Evolutionary conservation across 2,113 vertebrate species (phyloP).

Genomic region (Sander vitreus): DNA sequence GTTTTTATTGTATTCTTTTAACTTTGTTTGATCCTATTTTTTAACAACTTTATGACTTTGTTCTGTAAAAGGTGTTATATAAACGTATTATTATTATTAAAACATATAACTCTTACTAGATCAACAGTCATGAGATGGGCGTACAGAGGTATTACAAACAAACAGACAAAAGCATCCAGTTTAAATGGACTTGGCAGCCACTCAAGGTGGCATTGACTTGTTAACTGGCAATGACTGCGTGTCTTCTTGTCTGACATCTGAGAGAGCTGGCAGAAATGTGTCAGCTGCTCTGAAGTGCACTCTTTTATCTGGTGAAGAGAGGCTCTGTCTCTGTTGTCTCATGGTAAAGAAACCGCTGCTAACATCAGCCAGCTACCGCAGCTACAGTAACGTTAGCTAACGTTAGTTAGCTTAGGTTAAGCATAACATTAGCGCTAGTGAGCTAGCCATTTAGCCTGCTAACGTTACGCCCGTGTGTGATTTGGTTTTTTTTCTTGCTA

Average conservation of each 20-base stretch:
- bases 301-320: background rate
- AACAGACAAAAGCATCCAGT: background rate
- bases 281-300: background rate
- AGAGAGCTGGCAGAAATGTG: constrained; percentile 36
- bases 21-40: too few relatives aligned
- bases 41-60: too few relatives aligned
- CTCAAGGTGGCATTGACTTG: constrained; percentile 49
- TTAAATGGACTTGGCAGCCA: constrained; percentile 34
- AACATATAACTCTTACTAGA: background rate
- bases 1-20: too few relatives aligned
- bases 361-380: constrained; percentile 24
- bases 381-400: background rate
- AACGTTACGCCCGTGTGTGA: constrained; percentile 46
- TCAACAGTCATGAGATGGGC: background rate
- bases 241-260: constrained; percentile 48
- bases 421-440: constrained; percentile 61
- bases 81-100: too few relatives aligned
- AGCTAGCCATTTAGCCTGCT: constrained; percentile 71
- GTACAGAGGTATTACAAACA: background rate
- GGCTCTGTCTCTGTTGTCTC: background rate
- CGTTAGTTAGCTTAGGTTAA: constrained; percentile 67
- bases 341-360: background rate
- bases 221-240: constrained; percentile 48
- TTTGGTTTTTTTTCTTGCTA: background rate
- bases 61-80: too few relatives aligned